These are phyloP conservation scores for Heliornis fulica DNA, from an alignment of 2,113 vertebrate species.

Conservation along the genomic window DNA sequence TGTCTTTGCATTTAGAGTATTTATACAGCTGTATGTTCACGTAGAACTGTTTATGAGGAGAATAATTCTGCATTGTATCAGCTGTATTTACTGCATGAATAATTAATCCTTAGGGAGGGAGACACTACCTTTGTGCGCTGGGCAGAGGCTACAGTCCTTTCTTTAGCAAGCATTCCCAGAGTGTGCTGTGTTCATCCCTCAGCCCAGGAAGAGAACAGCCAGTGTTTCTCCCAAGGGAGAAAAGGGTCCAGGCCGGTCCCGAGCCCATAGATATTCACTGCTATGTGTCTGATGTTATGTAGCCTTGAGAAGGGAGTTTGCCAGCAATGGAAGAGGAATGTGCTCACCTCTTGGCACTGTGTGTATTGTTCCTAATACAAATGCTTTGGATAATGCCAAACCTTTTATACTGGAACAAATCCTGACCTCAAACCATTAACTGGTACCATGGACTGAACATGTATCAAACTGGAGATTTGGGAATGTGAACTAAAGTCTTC, in stretches of 20 bases:
- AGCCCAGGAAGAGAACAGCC: not conserved
- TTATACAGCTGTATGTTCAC: not conserved
- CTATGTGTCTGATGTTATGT: not conserved
- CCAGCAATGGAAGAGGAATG: not conserved
- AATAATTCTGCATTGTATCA: not conserved
- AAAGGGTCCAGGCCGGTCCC: not conserved
- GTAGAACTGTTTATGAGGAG: not conserved
- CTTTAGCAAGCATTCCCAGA: not conserved
- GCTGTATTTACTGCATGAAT: not conserved
- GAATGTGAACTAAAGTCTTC: not conserved
- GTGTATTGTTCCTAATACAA: not conserved
- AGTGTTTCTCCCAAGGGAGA: not conserved
- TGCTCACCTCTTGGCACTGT: not conserved
- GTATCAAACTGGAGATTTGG: not conserved
- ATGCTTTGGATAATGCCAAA: not conserved
- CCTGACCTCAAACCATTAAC: not conserved
- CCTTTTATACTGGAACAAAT: not conserved
- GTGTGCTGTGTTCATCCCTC: not conserved
- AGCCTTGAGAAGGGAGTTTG: not conserved
- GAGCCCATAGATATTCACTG: accelerated
- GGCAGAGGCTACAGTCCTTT: not conserved
- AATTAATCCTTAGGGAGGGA: not conserved
- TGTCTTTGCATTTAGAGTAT: not conserved
- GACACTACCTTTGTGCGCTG: not conserved
- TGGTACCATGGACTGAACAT: not conserved